Evolutionary conservation across 23 tunicate genomes (phyloP), one percentile per base, ranked within the genome.

Genomic region (Trididemnum miniatum): DNA sequence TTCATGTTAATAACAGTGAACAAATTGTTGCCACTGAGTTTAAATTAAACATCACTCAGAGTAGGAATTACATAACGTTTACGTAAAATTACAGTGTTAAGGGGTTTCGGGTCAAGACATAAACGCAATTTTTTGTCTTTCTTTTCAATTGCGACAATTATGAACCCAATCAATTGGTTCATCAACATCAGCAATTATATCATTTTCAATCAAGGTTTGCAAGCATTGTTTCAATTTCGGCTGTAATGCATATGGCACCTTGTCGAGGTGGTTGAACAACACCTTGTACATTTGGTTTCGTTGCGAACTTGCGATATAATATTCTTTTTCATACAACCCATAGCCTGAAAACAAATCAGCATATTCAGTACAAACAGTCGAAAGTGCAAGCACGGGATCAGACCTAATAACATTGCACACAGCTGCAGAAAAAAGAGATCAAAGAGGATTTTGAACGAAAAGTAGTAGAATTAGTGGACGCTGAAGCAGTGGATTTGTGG

Each of bases 1-100:
- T 78, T 78, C 71, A 78, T 57, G 71, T 78, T 35, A 78, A 80
- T 80, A 1, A 82, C 63, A 35, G 78, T 38, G 38, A 82, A 82
- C 5, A 82, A 27, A n/a, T 25, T 39, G 25, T 66, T 69, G 24
- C 78, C 65, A 7, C 31, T 22, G 20, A 82, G 33, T 23, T 82
- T 23, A 20, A 78, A 66, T 31, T 34, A 74, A 26, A 80, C 84
- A 80, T 80, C 84, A 5, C 74, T 74, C 1, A 74, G 84, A 25
- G 84, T 80, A 24, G 84, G 52, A 9, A 80, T 80, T 1, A 1
- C 34, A 35, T 33, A 63, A 2, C 74, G 74, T 64, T 80, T 74
- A 22, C 84, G 15, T 64, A 74, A 7, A 20, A 74, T 74, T 15
- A 27, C 64, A 20, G 27, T 74, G 64, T 80, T 80, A 20, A 80